A percentile compares a stretch with the other conserved stretches of the same genome.
Evolutionary conservation across 2,888 invertebrate genomes (phyloP).

Genomic region (Leucoptera coffeella): DNA sequence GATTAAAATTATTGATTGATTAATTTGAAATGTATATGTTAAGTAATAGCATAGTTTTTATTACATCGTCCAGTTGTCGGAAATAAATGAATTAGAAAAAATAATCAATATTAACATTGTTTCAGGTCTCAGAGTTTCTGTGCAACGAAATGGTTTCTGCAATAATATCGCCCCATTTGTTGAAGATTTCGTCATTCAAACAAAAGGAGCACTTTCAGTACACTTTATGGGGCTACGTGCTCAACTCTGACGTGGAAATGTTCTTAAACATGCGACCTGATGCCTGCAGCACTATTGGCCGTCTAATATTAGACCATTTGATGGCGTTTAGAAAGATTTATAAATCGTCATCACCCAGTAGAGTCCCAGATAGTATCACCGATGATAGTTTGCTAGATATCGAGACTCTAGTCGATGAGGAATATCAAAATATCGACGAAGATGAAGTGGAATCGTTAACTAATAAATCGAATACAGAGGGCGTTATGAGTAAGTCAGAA

Average conservation of each 20-base stretch:
- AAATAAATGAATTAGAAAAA: neutral
- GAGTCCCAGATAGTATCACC: conserved; percentile 20
- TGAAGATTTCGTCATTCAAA: conserved; percentile 39
- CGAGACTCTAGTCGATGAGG: conserved; percentile 37
- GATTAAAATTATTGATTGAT: no score
- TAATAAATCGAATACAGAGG: conserved; percentile 20
- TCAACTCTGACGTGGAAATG: conserved; percentile 52
- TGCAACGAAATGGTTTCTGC: conserved; percentile 57
- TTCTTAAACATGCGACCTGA: conserved; percentile 53
- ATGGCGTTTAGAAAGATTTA: conserved; percentile 47
- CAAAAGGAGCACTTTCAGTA: conserved; percentile 49
- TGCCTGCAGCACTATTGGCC: conserved; percentile 49
- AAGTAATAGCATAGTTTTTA: neutral
- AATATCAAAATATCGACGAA: conserved; percentile 37
- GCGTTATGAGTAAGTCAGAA: conserved; percentile 30
- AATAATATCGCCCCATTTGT: conserved; percentile 40
- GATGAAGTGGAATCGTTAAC: conserved; percentile 20
- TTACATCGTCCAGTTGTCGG: conserved; percentile 3
- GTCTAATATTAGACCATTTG: conserved; percentile 47
- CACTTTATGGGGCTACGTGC: conserved; percentile 51
- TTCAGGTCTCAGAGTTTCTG: conserved; percentile 56
- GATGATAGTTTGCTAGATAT: conserved; percentile 34
- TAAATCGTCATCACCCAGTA: conserved; percentile 20
- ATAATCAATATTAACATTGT: conserved; percentile 5
- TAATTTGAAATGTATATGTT: no score